These are phyloP conservation scores for Drosophila fulvimacula DNA, from an alignment of 2,888 invertebrate genomes.

Conservation along the genomic window DNA sequence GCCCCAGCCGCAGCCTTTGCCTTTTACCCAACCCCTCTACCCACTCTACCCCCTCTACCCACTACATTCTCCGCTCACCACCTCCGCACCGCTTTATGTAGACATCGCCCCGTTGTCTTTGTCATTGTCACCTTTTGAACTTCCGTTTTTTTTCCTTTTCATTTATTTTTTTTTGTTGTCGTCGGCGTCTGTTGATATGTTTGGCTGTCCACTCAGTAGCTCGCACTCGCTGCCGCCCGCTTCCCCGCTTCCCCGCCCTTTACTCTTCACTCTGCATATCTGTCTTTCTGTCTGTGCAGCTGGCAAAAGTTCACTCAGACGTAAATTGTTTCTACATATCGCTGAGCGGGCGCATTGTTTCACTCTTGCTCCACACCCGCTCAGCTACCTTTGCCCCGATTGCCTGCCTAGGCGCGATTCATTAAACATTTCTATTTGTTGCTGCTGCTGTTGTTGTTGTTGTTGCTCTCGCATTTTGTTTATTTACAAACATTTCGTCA, in stretches of 20 bases:
- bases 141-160: slow-evolving; percentile 66
- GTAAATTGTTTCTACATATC: slow-evolving; percentile 68
- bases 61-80: not conserved
- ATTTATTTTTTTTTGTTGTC: slow-evolving; percentile 22
- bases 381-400: slow-evolving; percentile 13
- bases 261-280: not conserved
- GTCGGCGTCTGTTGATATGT: slow-evolving; percentile 56
- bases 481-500: slow-evolving; percentile 75
- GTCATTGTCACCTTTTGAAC: slow-evolving; percentile 77
- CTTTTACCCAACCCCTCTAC: not conserved
- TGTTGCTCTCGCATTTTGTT: slow-evolving; percentile 58
- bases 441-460: slow-evolving; percentile 22
- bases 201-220: slow-evolving; percentile 41
- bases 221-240: slow-evolving; percentile 2
- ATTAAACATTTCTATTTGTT: slow-evolving; percentile 77
- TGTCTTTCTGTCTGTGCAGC: slow-evolving; percentile 23
- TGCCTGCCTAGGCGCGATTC: slow-evolving; percentile 51
- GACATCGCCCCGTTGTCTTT: slow-evolving; percentile 25
- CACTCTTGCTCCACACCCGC: not conserved
- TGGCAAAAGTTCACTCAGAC: slow-evolving; percentile 67
- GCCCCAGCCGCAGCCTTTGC: not conserved
- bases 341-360: slow-evolving; percentile 58
- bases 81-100: not conserved
- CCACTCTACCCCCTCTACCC: not conserved
- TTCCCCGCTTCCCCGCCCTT: not conserved